Conservation (phyloP, 2,797 vertebrate genomes). For the Melanotaenia parkinsoni region DNA sequence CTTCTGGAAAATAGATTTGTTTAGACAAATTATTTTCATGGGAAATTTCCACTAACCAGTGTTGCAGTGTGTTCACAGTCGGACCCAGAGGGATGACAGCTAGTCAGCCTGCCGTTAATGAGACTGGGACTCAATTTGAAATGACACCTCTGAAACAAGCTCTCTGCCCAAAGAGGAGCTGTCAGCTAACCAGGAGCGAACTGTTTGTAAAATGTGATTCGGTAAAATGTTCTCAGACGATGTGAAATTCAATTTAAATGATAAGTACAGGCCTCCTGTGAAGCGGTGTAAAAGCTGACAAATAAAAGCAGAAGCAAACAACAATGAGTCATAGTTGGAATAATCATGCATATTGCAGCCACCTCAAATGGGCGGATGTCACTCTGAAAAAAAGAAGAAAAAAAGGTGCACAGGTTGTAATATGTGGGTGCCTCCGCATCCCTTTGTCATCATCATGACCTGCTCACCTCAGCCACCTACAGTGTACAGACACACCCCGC, state of each 20-base stretch:
- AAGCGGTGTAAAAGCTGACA: slow-evolving; percentile 33
- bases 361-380: slow-evolving; percentile 60
- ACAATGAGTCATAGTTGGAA: slow-evolving; percentile 67
- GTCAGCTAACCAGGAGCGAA: background rate
- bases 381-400: slow-evolving; percentile 36
- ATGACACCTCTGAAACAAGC: slow-evolving; percentile 40
- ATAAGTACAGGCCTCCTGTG: slow-evolving; percentile 27
- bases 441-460: slow-evolving; percentile 47
- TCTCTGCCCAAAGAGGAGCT: slow-evolving; percentile 15
- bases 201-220: slow-evolving; percentile 27
- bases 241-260: slow-evolving; percentile 32
- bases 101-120: slow-evolving; percentile 58
- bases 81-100: slow-evolving; percentile 56
- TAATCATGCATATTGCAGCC: slow-evolving; percentile 47
- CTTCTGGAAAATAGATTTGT: slow-evolving; percentile 72
- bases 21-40: slow-evolving; percentile 70
- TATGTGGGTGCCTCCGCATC: slow-evolving; percentile 55
- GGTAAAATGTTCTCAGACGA: slow-evolving; percentile 13
- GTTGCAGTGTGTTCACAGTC: slow-evolving; percentile 48
- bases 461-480: slow-evolving; percentile 59
- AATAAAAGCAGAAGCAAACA: slow-evolving; percentile 45
- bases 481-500: slow-evolving; percentile 26
- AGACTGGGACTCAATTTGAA: slow-evolving; percentile 40
- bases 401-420: slow-evolving; percentile 31
- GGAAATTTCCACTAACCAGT: slow-evolving; percentile 65